A percentile compares a stretch with the other conserved stretches of the same genome.
Evolutionary conservation across 1,140 invertebrate species (phyloP).

Genomic region (Leucophenga varia): DNA sequence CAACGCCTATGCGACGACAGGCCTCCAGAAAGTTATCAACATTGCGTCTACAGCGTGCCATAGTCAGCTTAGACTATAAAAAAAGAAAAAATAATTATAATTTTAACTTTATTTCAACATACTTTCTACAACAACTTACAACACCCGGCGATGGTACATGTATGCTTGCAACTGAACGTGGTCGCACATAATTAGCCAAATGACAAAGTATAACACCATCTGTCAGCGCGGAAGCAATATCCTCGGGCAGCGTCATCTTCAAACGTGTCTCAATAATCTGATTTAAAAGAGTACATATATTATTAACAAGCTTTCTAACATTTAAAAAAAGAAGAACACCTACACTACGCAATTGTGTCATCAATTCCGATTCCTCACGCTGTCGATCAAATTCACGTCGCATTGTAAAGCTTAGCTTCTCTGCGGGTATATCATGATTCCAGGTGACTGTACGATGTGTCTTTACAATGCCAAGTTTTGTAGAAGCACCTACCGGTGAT

Average conservation of each 20-base stretch:
- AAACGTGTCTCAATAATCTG: constrained; percentile 87
- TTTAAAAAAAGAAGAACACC: constrained; percentile 50
- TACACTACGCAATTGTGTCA: constrained; percentile 81
- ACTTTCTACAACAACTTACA: constrained; percentile 63
- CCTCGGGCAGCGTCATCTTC: constrained; percentile 85
- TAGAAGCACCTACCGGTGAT: constrained; percentile 52
- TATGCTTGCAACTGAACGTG: constrained; percentile 86
- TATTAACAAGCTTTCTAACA: too few species aligned
- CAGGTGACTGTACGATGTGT: constrained; percentile 59
- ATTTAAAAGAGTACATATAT: constrained; percentile 35
- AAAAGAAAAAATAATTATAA: constrained; percentile 19
- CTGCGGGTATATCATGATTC: constrained; percentile 69
- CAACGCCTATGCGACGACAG: constrained; percentile 88
- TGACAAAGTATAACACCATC: constrained; percentile 94
- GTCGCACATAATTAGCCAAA: constrained; percentile 87
- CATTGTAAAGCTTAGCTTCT: constrained; percentile 89
- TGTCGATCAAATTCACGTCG: constrained; percentile 86
- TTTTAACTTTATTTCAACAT: not conserved
- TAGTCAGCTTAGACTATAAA: constrained; percentile 85
- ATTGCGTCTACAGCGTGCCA: constrained; percentile 90
- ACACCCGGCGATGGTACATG: constrained; percentile 93
- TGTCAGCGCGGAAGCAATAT: constrained; percentile 80
- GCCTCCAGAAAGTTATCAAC: constrained; percentile 95
- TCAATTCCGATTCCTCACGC: constrained; percentile 83
- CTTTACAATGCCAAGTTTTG: constrained; percentile 38